Percentiles rank a stretch among this genome's conserved stretches.
phyloP scores from a whole-genome alignment of 2,113 vertebrate species.

The Albula goreensis region DNA sequence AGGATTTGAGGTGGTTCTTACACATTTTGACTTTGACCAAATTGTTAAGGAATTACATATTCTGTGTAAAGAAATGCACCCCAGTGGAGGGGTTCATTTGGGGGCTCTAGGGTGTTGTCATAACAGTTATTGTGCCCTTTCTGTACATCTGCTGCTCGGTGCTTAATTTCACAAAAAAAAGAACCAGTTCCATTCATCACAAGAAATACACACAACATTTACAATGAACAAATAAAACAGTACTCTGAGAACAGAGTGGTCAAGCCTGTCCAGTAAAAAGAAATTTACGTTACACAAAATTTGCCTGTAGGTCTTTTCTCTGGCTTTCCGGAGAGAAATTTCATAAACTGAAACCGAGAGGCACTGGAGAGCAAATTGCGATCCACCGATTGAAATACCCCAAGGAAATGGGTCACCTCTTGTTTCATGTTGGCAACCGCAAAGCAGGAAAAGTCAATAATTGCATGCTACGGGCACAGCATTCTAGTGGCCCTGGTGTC shows the following conservation, averaged over 20 bases:
- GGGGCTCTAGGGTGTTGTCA: background rate
- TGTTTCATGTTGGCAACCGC: conserved; percentile 59
- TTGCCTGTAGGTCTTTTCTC: conserved; percentile 2
- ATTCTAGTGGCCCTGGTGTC: conserved; percentile 54
- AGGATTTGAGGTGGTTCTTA: background rate
- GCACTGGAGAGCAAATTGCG: conserved; percentile 64
- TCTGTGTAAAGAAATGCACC: background rate
- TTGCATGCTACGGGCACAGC: conserved; percentile 65
- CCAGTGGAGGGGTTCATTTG: background rate
- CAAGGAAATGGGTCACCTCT: conserved; percentile 76
- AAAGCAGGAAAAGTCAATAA: conserved; percentile 67
- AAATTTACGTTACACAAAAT: background rate
- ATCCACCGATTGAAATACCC: conserved; percentile 66
- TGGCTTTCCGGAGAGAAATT: background rate
- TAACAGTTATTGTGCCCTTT: background rate
- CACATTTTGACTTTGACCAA: background rate
- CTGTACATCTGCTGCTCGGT: background rate
- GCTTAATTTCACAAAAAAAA: background rate
- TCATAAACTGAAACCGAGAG: background rate
- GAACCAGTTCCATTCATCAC: background rate
- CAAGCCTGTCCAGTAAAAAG: background rate
- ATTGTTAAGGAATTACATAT: conserved; percentile 24
- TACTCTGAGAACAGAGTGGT: background rate
- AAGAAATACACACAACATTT: background rate
- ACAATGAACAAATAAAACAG: background rate